A percentile compares a stretch with the other conserved stretches of the same genome.
Conservation (phyloP, 2,113 vertebrate species). For the Vulpes vulpes region DNA sequence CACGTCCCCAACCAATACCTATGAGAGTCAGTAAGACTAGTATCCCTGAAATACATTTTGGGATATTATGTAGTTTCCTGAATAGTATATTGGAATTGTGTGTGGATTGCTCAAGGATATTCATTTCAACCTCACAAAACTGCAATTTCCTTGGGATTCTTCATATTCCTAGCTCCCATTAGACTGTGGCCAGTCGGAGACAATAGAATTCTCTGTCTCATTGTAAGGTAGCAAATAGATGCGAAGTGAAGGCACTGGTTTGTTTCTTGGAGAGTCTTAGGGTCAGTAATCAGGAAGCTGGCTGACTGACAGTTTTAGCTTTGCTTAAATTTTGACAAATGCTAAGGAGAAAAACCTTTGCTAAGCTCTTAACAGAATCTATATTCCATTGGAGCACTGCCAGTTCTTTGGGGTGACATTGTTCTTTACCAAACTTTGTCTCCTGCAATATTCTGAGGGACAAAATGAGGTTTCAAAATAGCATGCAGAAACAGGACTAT, state of each 20-base stretch:
- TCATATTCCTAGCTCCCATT: neutral
- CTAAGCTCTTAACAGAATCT: slow-evolving; percentile 43
- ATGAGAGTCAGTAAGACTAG: neutral
- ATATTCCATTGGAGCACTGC: neutral
- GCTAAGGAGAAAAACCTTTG: slow-evolving; percentile 27
- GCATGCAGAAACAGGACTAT: neutral
- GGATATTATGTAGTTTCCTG: neutral
- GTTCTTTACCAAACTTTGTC: slow-evolving; percentile 29
- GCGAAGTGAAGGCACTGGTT: neutral
- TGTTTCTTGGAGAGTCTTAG: slow-evolving; percentile 28
- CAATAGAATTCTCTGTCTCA: neutral
- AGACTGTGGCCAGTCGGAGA: neutral
- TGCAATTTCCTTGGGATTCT: neutral
- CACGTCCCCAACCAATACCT: neutral
- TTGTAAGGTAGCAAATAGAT: neutral
- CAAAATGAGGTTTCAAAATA: slow-evolving; percentile 10
- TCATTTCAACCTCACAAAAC: neutral
- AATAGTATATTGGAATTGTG: neutral
- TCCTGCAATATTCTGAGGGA: slow-evolving; percentile 33
- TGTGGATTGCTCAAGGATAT: neutral
- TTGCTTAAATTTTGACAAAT: slow-evolving; percentile 45
- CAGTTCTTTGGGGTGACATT: slow-evolving; percentile 16
- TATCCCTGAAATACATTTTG: slow-evolving; percentile 11
- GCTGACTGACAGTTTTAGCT: neutral
- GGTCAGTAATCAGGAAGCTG: neutral